Evolutionary conservation across 2,797 vertebrate genomes (phyloP).

Genomic region (Alcedo atthis): DNA sequence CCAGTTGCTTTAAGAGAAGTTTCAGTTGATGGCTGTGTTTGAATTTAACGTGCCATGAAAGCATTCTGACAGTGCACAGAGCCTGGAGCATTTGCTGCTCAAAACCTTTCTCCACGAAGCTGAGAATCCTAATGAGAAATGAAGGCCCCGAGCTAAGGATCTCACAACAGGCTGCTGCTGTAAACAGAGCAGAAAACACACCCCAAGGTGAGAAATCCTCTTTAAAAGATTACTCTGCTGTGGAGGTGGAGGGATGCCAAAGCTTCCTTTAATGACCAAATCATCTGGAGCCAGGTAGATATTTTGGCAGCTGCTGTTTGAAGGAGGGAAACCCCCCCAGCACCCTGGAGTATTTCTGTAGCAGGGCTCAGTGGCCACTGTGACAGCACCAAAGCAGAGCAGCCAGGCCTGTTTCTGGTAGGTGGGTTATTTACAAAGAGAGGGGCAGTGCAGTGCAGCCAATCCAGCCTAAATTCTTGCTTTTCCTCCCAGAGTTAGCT

Average conservation of each 20-base stretch:
- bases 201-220: constrained; percentile 30
- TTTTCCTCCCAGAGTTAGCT: not conserved
- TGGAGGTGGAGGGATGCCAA: not conserved
- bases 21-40: constrained; percentile 17
- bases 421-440: constrained; percentile 25
- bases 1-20: constrained; percentile 34
- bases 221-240: constrained; percentile 18
- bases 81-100: constrained; percentile 43
- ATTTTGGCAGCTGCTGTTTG: not conserved
- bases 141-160: not conserved
- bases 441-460: not conserved
- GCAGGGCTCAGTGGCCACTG: not conserved
- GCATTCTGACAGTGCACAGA: not conserved
- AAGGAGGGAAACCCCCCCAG: not conserved
- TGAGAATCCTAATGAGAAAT: constrained; percentile 39
- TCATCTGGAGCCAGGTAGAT: not conserved
- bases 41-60: constrained; percentile 47
- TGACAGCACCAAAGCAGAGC: not conserved
- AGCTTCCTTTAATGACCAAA: not conserved
- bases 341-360: not conserved
- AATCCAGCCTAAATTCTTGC: not conserved
- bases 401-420: not conserved
- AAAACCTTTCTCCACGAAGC: not conserved
- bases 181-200: constrained; percentile 50
- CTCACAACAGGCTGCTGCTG: not conserved